Evolutionary conservation across 2,888 invertebrate species (phyloP).

Genomic region (Ichneumoninae sp.): DNA sequence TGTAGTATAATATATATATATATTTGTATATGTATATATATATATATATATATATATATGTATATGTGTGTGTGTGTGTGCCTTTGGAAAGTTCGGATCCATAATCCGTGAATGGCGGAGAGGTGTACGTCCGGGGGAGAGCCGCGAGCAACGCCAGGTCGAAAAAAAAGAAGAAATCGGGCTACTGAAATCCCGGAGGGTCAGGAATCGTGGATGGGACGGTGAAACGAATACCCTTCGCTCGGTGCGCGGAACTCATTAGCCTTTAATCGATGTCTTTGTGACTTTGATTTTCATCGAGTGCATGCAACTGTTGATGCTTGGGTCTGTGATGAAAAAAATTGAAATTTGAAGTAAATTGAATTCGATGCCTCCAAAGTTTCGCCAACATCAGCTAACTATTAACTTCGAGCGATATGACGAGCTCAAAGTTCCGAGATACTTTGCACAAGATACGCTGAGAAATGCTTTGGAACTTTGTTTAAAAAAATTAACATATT

Average conservation of each 20-base stretch:
- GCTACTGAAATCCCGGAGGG: background rate
- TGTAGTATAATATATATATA: constrained; percentile 3
- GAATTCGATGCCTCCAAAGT: background rate
- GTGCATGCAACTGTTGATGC: background rate
- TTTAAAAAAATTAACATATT: background rate
- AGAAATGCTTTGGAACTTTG: background rate
- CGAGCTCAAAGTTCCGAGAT: background rate
- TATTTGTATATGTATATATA: background rate
- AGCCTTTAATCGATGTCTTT: background rate
- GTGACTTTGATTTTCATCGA: background rate
- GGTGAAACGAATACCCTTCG: background rate
- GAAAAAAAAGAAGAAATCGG: constrained; percentile 19
- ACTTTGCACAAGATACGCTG: background rate
- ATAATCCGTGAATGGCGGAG: constrained; percentile 42
- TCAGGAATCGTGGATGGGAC: background rate
- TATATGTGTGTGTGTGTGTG: background rate
- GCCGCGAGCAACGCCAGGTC: background rate
- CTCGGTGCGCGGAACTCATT: background rate
- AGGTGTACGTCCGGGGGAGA: background rate
- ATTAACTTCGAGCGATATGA: background rate
- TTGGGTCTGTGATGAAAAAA: background rate
- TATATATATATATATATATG: constrained; percentile 2
- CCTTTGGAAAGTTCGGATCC: constrained; percentile 59
- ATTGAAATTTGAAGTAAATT: background rate
- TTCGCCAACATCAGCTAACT: background rate